These are phyloP conservation scores for Leucophora obtusa DNA, from an alignment of 2,888 invertebrate species.

Conservation along the genomic window DNA sequence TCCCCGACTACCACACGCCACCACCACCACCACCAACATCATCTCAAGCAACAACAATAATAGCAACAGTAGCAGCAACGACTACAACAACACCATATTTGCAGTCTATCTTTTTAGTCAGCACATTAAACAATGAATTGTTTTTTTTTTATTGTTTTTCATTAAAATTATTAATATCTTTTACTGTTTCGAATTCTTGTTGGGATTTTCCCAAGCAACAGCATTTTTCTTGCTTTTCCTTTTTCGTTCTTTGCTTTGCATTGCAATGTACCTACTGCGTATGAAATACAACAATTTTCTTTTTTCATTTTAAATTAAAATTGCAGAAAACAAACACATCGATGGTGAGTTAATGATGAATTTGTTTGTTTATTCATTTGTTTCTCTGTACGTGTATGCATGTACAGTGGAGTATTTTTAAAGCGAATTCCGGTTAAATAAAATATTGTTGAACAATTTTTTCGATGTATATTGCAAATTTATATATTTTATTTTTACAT, in stretches of 20 bases:
- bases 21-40: not conserved
- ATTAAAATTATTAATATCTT: slow-evolving; percentile 40
- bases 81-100: slow-evolving; percentile 26
- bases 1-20: not conserved
- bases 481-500: too few relatives aligned
- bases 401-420: not conserved
- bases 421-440: not conserved
- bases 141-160: slow-evolving; percentile 26
- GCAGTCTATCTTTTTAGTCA: slow-evolving; percentile 42
- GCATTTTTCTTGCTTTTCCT: not conserved
- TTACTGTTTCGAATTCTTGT: not conserved
- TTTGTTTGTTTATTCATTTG: slow-evolving; percentile 13
- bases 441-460: too few relatives aligned
- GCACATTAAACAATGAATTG: slow-evolving; percentile 58
- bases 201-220: slow-evolving; percentile 1
- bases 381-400: slow-evolving; percentile 10
- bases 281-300: not conserved
- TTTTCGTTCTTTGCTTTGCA: not conserved
- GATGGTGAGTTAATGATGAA: slow-evolving; percentile 11
- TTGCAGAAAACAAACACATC: slow-evolving; percentile 11
- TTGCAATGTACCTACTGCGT: not conserved
- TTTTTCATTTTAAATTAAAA: slow-evolving; percentile 20
- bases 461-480: too few relatives aligned
- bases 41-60: slow-evolving; percentile 24
- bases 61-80: slow-evolving; percentile 22